Conservation (phyloP, 2,888 invertebrate species). For the Autographa pulchrina region DNA sequence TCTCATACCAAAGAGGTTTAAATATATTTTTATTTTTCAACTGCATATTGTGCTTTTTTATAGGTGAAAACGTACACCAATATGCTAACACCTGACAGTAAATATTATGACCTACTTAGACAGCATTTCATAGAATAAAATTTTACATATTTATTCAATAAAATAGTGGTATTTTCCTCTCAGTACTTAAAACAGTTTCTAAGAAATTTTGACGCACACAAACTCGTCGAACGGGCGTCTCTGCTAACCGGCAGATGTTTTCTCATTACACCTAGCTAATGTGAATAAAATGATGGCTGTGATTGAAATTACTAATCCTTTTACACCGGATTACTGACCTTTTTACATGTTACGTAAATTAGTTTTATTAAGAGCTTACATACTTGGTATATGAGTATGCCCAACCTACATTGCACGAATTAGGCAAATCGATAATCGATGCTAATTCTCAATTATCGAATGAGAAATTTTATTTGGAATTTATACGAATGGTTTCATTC, state of each 20-base stretch:
- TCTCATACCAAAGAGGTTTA: too few relatives aligned
- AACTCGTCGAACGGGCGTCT: slow-evolving; percentile 55
- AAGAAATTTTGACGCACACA: slow-evolving; percentile 59
- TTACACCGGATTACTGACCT: slow-evolving; percentile 74
- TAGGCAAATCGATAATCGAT: slow-evolving; percentile 47
- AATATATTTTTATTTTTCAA: too few relatives aligned
- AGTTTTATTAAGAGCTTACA: slow-evolving; percentile 52
- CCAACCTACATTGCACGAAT: slow-evolving; percentile 42
- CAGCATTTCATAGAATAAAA: slow-evolving; percentile 14
- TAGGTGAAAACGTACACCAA: too few relatives aligned
- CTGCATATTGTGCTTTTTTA: too few relatives aligned
- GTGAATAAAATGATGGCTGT: slow-evolving; percentile 80
- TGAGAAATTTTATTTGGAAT: slow-evolving; percentile 45
- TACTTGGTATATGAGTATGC: slow-evolving; percentile 39
- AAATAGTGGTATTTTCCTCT: slow-evolving; percentile 1
- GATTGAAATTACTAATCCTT: slow-evolving; percentile 79
- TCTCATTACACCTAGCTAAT: slow-evolving; percentile 79
- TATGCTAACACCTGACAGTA: neutral
- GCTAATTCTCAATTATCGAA: slow-evolving; percentile 54
- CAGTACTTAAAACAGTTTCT: slow-evolving; percentile 30
- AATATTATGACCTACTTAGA: slow-evolving; percentile 8
- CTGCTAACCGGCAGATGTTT: slow-evolving; percentile 66
- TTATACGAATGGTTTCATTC: slow-evolving; percentile 47
- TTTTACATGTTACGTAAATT: slow-evolving; percentile 67
- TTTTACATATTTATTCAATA: slow-evolving; percentile 13